These are phyloP conservation scores for Acronicta leporina DNA, from an alignment of 2,888 invertebrate species.

Conservation along the genomic window DNA sequence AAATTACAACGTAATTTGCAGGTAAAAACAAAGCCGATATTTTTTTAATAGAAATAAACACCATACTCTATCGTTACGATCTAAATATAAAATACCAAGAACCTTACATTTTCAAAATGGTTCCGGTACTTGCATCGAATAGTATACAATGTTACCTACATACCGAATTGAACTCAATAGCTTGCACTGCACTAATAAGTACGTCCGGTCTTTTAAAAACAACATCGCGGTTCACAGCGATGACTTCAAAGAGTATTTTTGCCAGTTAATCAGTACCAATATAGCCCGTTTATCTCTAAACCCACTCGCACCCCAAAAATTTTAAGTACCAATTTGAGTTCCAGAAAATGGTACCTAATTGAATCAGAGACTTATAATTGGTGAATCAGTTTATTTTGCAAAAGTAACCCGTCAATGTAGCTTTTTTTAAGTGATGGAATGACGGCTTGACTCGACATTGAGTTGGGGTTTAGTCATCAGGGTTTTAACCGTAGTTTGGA, in stretches of 20 bases:
- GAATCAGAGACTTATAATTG: conserved; percentile 48
- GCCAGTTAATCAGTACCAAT: conserved; percentile 35
- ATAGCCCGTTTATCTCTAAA: conserved; percentile 31
- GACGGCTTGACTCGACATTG: conserved; percentile 10
- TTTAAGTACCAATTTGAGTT: conserved; percentile 40
- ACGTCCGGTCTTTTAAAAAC: neutral
- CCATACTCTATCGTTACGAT: too few species aligned
- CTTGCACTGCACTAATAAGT: neutral
- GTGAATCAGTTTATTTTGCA: conserved; percentile 51
- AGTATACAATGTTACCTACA: too few species aligned
- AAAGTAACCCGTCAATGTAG: conserved; percentile 27
- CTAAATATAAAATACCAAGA: too few species aligned
- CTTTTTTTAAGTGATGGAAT: conserved; percentile 18
- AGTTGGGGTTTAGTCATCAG: conserved; percentile 9
- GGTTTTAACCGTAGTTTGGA: neutral
- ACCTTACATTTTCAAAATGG: too few species aligned
- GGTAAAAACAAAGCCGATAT: too few species aligned
- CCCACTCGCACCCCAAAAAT: conserved; percentile 45
- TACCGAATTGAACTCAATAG: too few species aligned
- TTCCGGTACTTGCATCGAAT: too few species aligned
- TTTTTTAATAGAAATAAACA: too few species aligned
- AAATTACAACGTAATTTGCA: too few species aligned
- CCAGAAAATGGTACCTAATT: conserved; percentile 46
- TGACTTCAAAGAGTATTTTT: conserved; percentile 16
- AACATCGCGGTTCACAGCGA: conserved; percentile 2